Evolutionary conservation across 2,888 invertebrate species (phyloP).

Genomic region (Lamellibrachia columna): DNA sequence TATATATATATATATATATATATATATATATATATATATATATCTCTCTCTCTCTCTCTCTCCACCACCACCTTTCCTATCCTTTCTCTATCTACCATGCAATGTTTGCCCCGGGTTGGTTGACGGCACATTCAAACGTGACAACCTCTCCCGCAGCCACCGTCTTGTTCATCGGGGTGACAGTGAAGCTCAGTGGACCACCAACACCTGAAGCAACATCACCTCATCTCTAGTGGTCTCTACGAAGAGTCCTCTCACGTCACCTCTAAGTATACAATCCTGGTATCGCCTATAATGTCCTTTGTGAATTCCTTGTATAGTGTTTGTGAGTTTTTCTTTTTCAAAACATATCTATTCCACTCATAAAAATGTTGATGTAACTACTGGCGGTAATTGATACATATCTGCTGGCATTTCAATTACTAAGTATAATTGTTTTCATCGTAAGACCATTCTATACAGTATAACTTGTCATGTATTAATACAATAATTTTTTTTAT

Average conservation of each 20-base stretch:
- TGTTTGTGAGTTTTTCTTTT: too few relatives aligned
- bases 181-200: not conserved
- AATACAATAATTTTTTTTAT: too few relatives aligned
- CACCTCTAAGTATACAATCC: not conserved
- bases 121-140: slow-evolving; percentile 5
- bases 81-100: not conserved
- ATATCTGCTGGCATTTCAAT: too few relatives aligned
- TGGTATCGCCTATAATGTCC: not conserved
- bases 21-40: too few relatives aligned
- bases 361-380: too few relatives aligned
- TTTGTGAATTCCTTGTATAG: too few relatives aligned
- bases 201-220: not conserved
- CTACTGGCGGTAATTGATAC: too few relatives aligned
- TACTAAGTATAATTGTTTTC: too few relatives aligned
- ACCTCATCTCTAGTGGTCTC: not conserved
- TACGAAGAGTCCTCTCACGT: not conserved
- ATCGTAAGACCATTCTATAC: too few relatives aligned
- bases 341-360: too few relatives aligned
- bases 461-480: too few relatives aligned
- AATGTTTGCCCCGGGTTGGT: not conserved
- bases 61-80: not conserved
- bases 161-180: not conserved
- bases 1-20: too few relatives aligned
- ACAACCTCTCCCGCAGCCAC: not conserved
- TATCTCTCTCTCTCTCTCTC: not conserved